These are phyloP conservation scores for Pachyuromys duprasi DNA, from an alignment of 2,797 vertebrate species.

Conservation along the genomic window DNA sequence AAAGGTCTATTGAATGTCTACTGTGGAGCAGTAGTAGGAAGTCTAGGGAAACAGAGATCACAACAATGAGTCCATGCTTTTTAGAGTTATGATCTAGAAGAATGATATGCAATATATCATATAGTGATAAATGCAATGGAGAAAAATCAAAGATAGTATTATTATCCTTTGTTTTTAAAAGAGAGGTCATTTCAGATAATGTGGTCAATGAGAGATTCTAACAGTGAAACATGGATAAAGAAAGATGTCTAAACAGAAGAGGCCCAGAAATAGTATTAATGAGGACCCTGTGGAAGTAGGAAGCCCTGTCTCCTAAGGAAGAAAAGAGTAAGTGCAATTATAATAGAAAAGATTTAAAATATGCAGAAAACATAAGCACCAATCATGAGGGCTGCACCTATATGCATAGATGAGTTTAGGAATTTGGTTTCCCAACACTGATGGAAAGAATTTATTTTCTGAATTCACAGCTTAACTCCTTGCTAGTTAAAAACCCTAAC, in stretches of 20 bases:
- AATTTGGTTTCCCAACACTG: neutral
- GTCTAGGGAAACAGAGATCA: neutral
- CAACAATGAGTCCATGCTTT: neutral
- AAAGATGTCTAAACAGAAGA: neutral
- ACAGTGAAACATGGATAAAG: neutral
- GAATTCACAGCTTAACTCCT: neutral
- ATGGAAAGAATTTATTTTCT: neutral
- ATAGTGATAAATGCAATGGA: neutral
- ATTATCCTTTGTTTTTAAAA: neutral
- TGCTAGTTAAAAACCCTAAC: neutral
- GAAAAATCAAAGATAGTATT: neutral
- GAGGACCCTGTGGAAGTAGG: accelerated
- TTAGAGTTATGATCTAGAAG: neutral
- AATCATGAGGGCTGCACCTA: accelerated
- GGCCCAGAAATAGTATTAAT: too few relatives aligned
- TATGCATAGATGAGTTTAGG: neutral
- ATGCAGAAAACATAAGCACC: neutral
- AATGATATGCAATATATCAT: neutral
- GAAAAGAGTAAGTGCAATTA: neutral
- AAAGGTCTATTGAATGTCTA: neutral
- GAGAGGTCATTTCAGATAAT: neutral
- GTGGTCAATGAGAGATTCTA: neutral
- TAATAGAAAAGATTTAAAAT: neutral
- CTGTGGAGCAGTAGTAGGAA: neutral
- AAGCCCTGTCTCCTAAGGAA: neutral